Evolutionary conservation across 1,140 invertebrate species (phyloP), one percentile per base, ranked within the genome.

Genomic region (Drosophila mauritiana): DNA sequence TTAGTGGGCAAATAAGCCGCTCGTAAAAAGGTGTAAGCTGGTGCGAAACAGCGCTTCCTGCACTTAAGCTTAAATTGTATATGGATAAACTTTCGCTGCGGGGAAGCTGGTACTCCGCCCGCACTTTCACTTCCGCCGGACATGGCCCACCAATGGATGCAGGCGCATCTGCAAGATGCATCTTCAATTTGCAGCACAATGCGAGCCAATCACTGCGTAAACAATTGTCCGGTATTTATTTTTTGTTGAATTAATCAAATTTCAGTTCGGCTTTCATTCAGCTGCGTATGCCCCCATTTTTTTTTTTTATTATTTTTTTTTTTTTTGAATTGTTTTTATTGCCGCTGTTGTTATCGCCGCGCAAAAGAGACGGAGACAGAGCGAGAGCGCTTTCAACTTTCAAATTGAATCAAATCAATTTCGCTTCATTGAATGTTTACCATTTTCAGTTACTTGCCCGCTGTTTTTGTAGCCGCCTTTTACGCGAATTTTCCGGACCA

Each of bases 371-470:
- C 37, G 4, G 42, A 20, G 15, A 25, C 11, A 5, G 37, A 4
- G 15, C 17, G 15, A 53, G 40, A 17, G 36, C 43, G 51, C 51
- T 69, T 70, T 68, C 78, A 85, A 78, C 82, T 86, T 86, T 70
- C 48, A 74, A 85, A 86, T 85, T 82, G 67, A 85, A 85, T 85
- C 78, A 85, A 85, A 85, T 85, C 81, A 85, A 85, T 85, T 86
- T 74, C 64, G 78, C 78, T 85, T 86, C 81, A 86, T 85, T 85
- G 78, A 70, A 75, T 86, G 74, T 86, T 86, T 86, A 85, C 73
- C 63, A 86, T 86, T 81, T 70, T 61, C 61, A 46, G 70, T 57
- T 72, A 70, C 68, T 72, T 56, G 39, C 27, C 27, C 27, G 48
- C 27, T 51, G 13, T 39, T 37, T 31, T 15, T 34, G 34, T 15